These are phyloP conservation scores for Chrysochloris asiatica DNA, from an alignment of 2,113 vertebrate species.

Conservation along the genomic window DNA sequence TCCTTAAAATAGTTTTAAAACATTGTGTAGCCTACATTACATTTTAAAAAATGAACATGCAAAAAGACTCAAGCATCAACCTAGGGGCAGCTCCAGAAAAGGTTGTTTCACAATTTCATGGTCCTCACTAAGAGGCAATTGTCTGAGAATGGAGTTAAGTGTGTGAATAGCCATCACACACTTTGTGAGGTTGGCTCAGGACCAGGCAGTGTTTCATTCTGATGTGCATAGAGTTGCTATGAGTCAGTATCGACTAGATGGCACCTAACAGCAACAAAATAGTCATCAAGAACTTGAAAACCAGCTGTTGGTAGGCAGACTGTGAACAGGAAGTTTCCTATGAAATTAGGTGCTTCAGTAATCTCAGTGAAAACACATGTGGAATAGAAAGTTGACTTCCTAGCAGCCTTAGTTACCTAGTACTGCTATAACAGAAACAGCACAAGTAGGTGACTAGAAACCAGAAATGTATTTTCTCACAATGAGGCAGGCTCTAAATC, in stretches of 20 bases:
- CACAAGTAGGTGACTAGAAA: not conserved
- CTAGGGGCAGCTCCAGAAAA: not conserved
- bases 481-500: not conserved
- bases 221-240: too few relatives aligned
- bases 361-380: not conserved
- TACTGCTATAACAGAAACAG: not conserved
- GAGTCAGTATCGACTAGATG: too few relatives aligned
- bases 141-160: not conserved
- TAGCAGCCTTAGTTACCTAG: not conserved
- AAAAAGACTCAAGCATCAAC: not conserved
- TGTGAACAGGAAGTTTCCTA: not conserved
- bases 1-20: conserved; percentile 54
- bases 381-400: not conserved
- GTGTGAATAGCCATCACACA: too few relatives aligned
- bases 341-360: not conserved
- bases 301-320: not conserved
- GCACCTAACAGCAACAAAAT: too few relatives aligned
- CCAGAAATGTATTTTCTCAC: not conserved
- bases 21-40: not conserved
- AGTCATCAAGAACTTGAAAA: not conserved
- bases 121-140: not conserved
- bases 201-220: too few relatives aligned
- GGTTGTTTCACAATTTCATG: not conserved
- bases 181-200: too few relatives aligned
- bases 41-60: conserved; percentile 33